Evolutionary conservation across 2,113 vertebrate genomes (phyloP).

Genomic region (Albula goreensis): DNA sequence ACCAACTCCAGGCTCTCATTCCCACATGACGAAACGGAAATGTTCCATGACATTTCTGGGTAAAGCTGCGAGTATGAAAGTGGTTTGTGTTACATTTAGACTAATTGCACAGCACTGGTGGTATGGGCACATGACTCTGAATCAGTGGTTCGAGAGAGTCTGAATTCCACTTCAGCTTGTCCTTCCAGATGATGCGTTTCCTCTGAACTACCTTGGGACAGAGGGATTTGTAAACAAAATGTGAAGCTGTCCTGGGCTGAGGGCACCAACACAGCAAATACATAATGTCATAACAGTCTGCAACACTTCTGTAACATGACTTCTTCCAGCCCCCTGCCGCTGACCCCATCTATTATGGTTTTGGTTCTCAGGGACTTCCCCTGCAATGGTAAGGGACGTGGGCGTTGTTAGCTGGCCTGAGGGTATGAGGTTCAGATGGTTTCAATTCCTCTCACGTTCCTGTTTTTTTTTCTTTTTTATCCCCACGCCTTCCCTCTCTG

Average conservation of each 20-base stretch:
- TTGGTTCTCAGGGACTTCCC: not conserved
- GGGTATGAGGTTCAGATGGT: conserved; percentile 5
- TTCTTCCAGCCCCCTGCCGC: not conserved
- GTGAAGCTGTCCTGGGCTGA: not conserved
- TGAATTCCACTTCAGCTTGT: too few relatives aligned
- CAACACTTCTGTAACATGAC: not conserved
- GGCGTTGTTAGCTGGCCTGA: not conserved
- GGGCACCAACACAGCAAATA: not conserved
- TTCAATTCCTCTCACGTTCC: conserved; percentile 49
- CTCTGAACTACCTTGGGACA: too few relatives aligned
- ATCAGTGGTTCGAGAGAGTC: too few relatives aligned
- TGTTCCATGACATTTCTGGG: too few relatives aligned
- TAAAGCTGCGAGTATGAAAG: too few relatives aligned
- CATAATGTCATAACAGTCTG: not conserved
- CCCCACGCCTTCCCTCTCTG: not conserved
- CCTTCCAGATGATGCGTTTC: too few relatives aligned
- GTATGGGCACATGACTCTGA: too few relatives aligned
- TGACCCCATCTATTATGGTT: not conserved
- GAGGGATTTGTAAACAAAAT: too few relatives aligned
- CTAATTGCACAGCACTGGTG: too few relatives aligned
- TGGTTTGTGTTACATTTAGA: too few relatives aligned
- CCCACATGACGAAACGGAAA: too few relatives aligned
- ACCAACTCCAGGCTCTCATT: too few relatives aligned
- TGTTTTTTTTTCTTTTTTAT: not conserved
- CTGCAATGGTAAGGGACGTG: not conserved